Evolutionary conservation across 1,140 invertebrate genomes (phyloP).

Genomic region (Pseudobourletiella spinata): DNA sequence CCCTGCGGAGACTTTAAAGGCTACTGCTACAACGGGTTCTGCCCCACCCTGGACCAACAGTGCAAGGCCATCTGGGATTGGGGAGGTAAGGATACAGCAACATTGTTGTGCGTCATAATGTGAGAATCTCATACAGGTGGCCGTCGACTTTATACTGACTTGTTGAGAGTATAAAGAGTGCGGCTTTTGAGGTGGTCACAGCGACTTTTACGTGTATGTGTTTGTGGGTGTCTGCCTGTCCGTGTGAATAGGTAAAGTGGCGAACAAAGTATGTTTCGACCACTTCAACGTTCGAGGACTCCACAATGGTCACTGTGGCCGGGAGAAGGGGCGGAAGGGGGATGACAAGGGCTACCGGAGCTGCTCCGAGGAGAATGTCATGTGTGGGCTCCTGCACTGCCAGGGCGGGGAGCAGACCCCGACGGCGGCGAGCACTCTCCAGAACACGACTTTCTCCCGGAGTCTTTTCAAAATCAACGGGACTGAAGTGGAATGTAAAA

Average conservation of each 20-base stretch:
- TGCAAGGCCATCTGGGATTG: slow-evolving; percentile 88
- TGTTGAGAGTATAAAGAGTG: too few relatives aligned
- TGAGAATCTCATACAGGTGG: too few relatives aligned
- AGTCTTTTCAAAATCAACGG: slow-evolving; percentile 79
- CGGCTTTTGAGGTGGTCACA: too few relatives aligned
- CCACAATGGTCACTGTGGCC: slow-evolving; percentile 86
- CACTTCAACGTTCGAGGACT: slow-evolving; percentile 87
- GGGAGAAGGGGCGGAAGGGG: slow-evolving; percentile 57
- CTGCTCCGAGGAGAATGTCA: slow-evolving; percentile 74
- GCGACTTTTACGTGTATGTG: too few relatives aligned
- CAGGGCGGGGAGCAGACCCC: slow-evolving; percentile 72
- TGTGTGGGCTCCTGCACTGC: slow-evolving; percentile 53
- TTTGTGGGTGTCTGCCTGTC: too few relatives aligned
- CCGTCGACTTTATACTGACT: too few relatives aligned
- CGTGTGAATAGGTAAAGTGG: slow-evolving; percentile 6
- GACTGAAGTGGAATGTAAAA: slow-evolving; percentile 86
- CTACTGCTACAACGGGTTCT: slow-evolving; percentile 83
- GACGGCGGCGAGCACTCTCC: slow-evolving; percentile 51
- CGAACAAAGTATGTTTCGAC: slow-evolving; percentile 75
- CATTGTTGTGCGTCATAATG: too few relatives aligned
- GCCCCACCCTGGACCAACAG: slow-evolving; percentile 75
- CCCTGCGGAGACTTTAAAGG: slow-evolving; percentile 54
- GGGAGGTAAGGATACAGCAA: slow-evolving; percentile 39
- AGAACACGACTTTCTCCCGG: slow-evolving; percentile 69
- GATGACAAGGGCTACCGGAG: slow-evolving; percentile 55